A percentile compares a stretch with the other conserved stretches of the same genome.
Conservation (phyloP, 2,113 vertebrate species). For the human region DNA sequence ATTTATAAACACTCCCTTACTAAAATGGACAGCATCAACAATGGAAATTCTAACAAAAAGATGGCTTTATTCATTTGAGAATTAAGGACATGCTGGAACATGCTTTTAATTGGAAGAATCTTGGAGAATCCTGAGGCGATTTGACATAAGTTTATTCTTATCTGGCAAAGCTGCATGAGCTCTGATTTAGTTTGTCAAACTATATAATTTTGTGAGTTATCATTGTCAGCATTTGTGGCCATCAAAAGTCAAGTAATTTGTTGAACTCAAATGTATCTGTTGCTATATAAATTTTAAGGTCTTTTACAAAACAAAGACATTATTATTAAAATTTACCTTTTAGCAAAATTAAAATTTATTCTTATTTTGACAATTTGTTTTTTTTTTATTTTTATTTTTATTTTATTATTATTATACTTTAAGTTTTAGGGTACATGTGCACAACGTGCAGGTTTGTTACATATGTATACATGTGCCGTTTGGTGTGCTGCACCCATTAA, state of each 20-base stretch:
- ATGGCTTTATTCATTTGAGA: slow-evolving; percentile 22
- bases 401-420: too few relatives aligned
- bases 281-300: slow-evolving; percentile 27
- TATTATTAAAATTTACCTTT: slow-evolving; percentile 1
- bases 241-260: not conserved
- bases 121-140: not conserved
- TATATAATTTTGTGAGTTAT: not conserved
- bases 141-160: not conserved
- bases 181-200: not conserved
- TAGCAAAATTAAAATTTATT: not conserved
- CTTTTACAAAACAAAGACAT: not conserved
- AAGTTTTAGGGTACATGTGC: too few relatives aligned
- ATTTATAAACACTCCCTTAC: not conserved
- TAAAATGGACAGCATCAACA: not conserved
- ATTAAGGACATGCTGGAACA: not conserved
- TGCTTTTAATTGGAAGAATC: slow-evolving; percentile 4
- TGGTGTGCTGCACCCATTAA: too few relatives aligned
- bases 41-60: not conserved
- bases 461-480: too few relatives aligned
- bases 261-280: slow-evolving; percentile 1
- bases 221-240: not conserved
- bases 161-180: not conserved
- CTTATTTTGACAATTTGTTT: not conserved
- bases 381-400: too few relatives aligned
- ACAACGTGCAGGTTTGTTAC: too few relatives aligned